A percentile compares a stretch with the other conserved stretches of the same genome.
Conservation (phyloP, 2,797 vertebrate genomes). For the Cottoperca gobio region DNA sequence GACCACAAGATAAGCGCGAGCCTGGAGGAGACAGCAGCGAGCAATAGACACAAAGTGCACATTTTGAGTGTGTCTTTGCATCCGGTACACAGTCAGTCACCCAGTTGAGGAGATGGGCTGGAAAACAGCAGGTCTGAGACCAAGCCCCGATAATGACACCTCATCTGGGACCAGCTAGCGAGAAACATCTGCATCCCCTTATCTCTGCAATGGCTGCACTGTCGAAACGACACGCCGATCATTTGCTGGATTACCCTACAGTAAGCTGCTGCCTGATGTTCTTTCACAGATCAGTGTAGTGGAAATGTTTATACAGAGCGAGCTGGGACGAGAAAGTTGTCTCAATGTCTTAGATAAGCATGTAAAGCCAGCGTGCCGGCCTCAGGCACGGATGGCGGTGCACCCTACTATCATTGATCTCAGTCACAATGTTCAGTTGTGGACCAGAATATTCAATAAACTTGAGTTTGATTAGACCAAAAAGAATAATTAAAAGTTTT, state of each 20-base stretch:
- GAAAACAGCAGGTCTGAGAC: constrained; percentile 73
- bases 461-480: constrained; percentile 44
- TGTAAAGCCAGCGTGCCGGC: constrained; percentile 35
- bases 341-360: constrained; percentile 70
- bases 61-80: constrained; percentile 57
- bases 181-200: constrained; percentile 81
- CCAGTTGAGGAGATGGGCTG: constrained; percentile 66
- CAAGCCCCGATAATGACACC: constrained; percentile 71
- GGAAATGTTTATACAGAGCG: constrained; percentile 71
- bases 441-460: constrained; percentile 30
- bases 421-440: constrained; percentile 34
- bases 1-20: constrained; percentile 82
- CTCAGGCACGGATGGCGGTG: constrained; percentile 36
- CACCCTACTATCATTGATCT: constrained; percentile 56
- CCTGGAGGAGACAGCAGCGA: constrained; percentile 66
- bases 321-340: constrained; percentile 56
- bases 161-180: constrained; percentile 70
- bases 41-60: constrained; percentile 61
- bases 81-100: constrained; percentile 66
- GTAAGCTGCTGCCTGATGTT: constrained; percentile 71
- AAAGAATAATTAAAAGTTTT: constrained; percentile 39
- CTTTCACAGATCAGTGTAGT: constrained; percentile 73
- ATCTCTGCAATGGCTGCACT: constrained; percentile 68
- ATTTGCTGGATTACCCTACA: constrained; percentile 77
- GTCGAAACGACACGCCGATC: constrained; percentile 72